Evolutionary conservation across 2,888 invertebrate species (phyloP), one percentile per base, ranked within the genome.

Genomic region (Agrilus biguttatus): DNA sequence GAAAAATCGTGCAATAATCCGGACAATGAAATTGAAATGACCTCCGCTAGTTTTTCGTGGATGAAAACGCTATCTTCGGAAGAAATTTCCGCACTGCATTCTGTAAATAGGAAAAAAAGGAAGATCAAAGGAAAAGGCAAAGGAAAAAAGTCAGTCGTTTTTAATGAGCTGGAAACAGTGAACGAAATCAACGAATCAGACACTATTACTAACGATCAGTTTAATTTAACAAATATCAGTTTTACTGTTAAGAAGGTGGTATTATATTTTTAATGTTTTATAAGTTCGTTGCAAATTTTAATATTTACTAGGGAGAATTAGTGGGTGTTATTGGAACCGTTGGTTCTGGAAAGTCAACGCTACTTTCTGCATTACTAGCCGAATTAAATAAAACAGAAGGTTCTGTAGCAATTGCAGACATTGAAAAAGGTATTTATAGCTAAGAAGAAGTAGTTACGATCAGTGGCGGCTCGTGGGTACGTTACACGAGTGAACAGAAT

Each of bases 271-370:
- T 12, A 10, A 36, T 17, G 8, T 3, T n/a, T 10, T 5, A n/a
- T 17, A 43, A 17, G 17, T 38, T 17, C 2, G 19, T 38, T 8
- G 12, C 8, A 23, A 19, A 19, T 19, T 8, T 38, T n/a, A 14
- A 65, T 46, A 63, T 68, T 14, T 66, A 67, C 7, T 63, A 82
- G 72, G 86, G 84, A 1, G 80, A 87, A 52, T 71, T 90, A 46
- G 68, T 96, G 14, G 95, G 93, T 21, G 71, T 97, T 10, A 80
- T 89, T 51, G 96, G 96, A 0, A 75, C 77, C 48, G 85, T 95
- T 2, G 96, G 95, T 1, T 79, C 85, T 54, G 97, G 97, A 8
- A 97, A 98, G 68, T 84, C 88, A 10, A 82, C 88, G 0, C 68
- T 97, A 2, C 67, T 97, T 17, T 74, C 81, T 42, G 86, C 90